Base-by-base conservation (phyloP, 2,113 vertebrate species). In the Myxocyprinus asiaticus region DNA sequence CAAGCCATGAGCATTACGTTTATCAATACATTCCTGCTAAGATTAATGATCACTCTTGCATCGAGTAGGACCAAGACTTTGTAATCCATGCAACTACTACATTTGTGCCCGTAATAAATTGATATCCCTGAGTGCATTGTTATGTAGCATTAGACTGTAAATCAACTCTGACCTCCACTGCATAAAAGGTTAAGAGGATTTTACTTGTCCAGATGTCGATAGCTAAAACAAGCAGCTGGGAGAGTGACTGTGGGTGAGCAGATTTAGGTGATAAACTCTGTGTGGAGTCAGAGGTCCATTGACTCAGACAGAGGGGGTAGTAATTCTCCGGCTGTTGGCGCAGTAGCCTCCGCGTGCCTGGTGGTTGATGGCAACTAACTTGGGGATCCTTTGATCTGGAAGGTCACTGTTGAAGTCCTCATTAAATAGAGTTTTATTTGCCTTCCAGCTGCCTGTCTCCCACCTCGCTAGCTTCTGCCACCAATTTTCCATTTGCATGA, bases 341-440 rank as follows among this genome's bases (percentile, higher is more conserved):
- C 79, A 71, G 64, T 44, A 48, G 68, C 17, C 44, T 80, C 50
- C 51, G 51, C 6, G 12, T 73, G 67, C 65, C 64, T 59, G 4
- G 48, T 3, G 15, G 56, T 71, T 69, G 71, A 78, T 69, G 59
- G 65, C n/a, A 67, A 73, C 73, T 67, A 79, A 78, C 67, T 67
- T 61, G 33, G 64, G 75, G 17, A 56, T 66, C 42, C 59, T 78
- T 77, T 81, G 81, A 82, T 69, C 50, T 75, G 65, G 58, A 61
- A 68, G 68, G 69, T 83, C 81, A 59, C 59, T 74, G 58, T 81
- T 71, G 76, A 82, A 74, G 45, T 75, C 67, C 82, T 78, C 70
- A 83, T 83, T 81, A 71, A 82, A 53, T 66, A 53, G 59, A 61
- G 78, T 80, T 85, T 83, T 83, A 85, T 85, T 71, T 81, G 70